Percentiles rank a stretch among this genome's conserved stretches.
Evolutionary conservation across 1,140 invertebrate genomes (phyloP).

Genomic region (Drosophila lacertosa): DNA sequence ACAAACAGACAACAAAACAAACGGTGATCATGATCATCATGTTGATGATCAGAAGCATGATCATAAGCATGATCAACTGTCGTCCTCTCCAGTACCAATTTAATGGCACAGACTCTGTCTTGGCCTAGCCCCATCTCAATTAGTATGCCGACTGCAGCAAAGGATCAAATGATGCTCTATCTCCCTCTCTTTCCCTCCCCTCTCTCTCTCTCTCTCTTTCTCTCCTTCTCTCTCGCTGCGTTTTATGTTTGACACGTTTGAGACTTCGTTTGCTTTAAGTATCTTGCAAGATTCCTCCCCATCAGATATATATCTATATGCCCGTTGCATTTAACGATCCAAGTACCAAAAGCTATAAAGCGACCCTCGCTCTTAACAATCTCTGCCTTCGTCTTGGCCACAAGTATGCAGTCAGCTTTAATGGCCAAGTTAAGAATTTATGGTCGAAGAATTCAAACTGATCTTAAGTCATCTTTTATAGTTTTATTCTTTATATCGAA

Average conservation of each 20-base stretch:
- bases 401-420: too few species aligned
- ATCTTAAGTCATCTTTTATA: not conserved
- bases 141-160: conserved; percentile 62
- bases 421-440: too few species aligned
- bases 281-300: conserved; percentile 22
- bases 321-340: conserved; percentile 22
- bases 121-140: conserved; percentile 9
- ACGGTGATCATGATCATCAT: conserved; percentile 12
- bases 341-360: conserved; percentile 7
- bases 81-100: conserved; percentile 51
- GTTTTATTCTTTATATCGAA: too few species aligned
- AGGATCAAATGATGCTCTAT: conserved; percentile 36
- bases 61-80: conserved; percentile 1
- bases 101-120: conserved; percentile 60
- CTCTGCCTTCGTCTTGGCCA: not conserved
- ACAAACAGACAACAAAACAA: conserved; percentile 34
- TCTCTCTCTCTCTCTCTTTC: not conserved
- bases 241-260: conserved; percentile 72
- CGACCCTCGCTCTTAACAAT: not conserved
- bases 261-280: conserved; percentile 36
- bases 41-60: not conserved
- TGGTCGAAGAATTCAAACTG: not conserved
- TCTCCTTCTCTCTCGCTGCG: conserved; percentile 7
- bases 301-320: not conserved
- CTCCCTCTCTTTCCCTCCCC: not conserved